Conservation (phyloP, 2,797 vertebrate species). For the Valencia hispanica region DNA sequence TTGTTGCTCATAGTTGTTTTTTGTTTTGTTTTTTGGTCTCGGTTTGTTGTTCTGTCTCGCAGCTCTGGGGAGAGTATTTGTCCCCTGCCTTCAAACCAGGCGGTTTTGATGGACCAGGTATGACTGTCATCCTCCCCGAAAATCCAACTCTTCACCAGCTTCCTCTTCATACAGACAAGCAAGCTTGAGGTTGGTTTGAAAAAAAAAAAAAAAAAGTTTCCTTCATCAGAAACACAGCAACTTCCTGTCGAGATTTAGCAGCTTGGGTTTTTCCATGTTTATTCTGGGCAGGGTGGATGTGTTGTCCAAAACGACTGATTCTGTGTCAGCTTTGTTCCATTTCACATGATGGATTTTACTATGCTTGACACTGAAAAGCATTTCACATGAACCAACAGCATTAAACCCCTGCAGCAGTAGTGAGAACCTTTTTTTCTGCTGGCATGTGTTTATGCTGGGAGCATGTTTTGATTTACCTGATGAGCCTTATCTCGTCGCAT, state of each 20-base stretch:
- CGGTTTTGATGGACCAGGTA: conserved; percentile 45
- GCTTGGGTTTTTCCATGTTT: conserved; percentile 22
- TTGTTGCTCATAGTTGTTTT: not conserved
- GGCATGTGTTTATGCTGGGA: conserved; percentile 1
- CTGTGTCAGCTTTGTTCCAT: conserved; percentile 10
- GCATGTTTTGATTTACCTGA: conserved; percentile 38
- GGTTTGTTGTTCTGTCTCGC: not conserved
- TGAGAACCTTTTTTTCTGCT: not conserved
- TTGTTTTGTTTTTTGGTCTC: not conserved
- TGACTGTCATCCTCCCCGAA: conserved; percentile 53
- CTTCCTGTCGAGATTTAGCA: not conserved
- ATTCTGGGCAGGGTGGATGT: not conserved
- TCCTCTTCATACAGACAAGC: conserved; percentile 34
- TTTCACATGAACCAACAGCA: not conserved
- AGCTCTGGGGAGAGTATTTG: conserved; percentile 47
- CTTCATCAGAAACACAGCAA: not conserved
- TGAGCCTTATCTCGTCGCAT: conserved; percentile 38
- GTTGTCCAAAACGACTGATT: not conserved
- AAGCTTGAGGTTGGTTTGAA: conserved; percentile 56
- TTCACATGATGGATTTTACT: not conserved
- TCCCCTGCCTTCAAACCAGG: conserved; percentile 25
- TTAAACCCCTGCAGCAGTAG: not conserved
- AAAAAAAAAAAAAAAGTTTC: not conserved
- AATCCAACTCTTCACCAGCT: conserved; percentile 30
- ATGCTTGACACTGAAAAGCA: not conserved